Base-by-base conservation (phyloP, 1,140 invertebrate genomes). In the Drosophila watanabei region DNA sequence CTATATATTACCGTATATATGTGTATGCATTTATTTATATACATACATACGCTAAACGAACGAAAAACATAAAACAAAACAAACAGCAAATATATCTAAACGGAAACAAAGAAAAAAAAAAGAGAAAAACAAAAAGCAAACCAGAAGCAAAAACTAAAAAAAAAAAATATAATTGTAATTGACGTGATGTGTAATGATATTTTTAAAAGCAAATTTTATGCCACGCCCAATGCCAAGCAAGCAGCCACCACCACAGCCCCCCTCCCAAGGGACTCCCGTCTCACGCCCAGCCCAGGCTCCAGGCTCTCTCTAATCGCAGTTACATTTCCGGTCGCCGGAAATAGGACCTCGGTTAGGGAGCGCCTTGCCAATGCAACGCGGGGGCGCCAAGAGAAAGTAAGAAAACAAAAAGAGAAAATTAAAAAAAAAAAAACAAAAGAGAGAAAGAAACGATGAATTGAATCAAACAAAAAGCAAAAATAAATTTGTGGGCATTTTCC, bases 161-260 rank as follows among this genome's bases (percentile, higher is more conserved):
- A 85, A 73, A 68, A 82, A 88, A 24, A 24, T n/a, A 24, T 2
- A 24, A 90, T 75, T 88, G 86, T 90, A 90, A 90, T 90, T 90
- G 86, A 86, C 86, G 86, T 90, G 86, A 90, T 90, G 87, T 90
- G 86, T 90, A 90, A 90, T 87, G 83, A 87, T 90, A 90, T 90
- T 90, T 90, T 90, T 90, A 91, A 90, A 90, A 89, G 82, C 86
- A 90, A 90, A 90, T 91, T 90, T 90, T 90, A 90, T 90, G 86
- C 82, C 75, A 84, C 79, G 72, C 61, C 81, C 61, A 62, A 57
- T 59, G 37, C 59, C 71, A 70, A 70, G 70, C 71, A 70, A 70
- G 70, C 70, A 52, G 46, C 45, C 65, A 52, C 48, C 20, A 57
- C 54, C 54, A 57, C 52, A 54, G 39, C 66, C 66, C 49, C 41